Conservation (phyloP, 2,113 vertebrate species). For the Pelusios castaneus region DNA sequence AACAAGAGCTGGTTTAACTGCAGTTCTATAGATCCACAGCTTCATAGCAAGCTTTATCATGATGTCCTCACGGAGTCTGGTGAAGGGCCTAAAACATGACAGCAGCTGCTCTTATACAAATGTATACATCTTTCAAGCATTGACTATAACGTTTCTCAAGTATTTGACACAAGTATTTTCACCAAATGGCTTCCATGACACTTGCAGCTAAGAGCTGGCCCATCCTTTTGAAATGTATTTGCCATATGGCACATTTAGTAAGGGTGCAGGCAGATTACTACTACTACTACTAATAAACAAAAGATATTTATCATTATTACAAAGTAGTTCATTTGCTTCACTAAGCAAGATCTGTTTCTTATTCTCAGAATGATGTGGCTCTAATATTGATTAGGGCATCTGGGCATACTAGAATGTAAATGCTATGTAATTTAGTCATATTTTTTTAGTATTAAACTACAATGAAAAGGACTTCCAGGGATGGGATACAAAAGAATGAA, state of each 20-base stretch:
- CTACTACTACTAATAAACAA: not conserved
- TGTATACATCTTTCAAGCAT: not conserved
- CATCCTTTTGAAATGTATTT: not conserved
- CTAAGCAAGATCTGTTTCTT: not conserved
- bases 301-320: not conserved
- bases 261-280: not conserved
- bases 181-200: not conserved
- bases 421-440: not conserved
- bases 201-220: not conserved
- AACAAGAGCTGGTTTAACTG: not conserved
- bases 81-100: not conserved
- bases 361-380: not conserved
- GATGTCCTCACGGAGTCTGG: not conserved
- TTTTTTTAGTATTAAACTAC: not conserved
- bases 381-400: not conserved
- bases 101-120: not conserved
- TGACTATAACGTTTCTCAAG: not conserved
- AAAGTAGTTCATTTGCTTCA: not conserved
- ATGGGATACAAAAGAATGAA: not conserved
- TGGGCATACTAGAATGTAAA: not conserved
- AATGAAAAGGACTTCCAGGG: not conserved
- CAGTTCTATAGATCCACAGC: not conserved
- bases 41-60: not conserved
- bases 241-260: not conserved
- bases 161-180: not conserved